These are phyloP conservation scores for Blastomussa wellsi DNA, from an alignment of 92 coral and sea anemone genomes.

Conservation along the genomic window DNA sequence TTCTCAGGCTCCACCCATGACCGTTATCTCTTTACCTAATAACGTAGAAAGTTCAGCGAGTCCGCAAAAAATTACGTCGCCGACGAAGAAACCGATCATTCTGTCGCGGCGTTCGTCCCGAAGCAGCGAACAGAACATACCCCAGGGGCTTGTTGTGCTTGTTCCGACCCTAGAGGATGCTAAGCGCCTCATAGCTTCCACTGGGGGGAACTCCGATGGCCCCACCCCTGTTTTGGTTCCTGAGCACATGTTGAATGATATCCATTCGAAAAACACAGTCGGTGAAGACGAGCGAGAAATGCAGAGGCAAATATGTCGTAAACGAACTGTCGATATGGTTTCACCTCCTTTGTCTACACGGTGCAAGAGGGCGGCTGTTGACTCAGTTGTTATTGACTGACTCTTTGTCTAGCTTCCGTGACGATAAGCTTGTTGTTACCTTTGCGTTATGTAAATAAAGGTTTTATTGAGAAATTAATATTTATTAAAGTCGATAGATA, in stretches of 20 bases:
- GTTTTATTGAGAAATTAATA: conserved; percentile 7
- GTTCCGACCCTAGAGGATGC: conserved; percentile 95
- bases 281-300: conserved; percentile 23
- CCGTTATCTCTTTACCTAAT: conserved; percentile 32
- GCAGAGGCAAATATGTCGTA: neutral
- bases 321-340: conserved; percentile 21
- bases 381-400: conserved; percentile 41
- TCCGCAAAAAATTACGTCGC: conserved; percentile 14
- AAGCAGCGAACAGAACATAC: conserved; percentile 64
- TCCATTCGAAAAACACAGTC: conserved; percentile 35
- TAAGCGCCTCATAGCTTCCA: conserved; percentile 74
- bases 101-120: conserved; percentile 68
- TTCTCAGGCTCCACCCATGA: conserved; percentile 38
- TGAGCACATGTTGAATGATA: conserved; percentile 62
- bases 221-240: conserved; percentile 87
- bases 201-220: conserved; percentile 66
- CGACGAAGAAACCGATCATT: conserved; percentile 79
- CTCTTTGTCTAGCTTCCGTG: neutral
- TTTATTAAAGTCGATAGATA: conserved; percentile 15
- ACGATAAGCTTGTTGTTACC: neutral
- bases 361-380: conserved; percentile 34
- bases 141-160: conserved; percentile 86
- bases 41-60: conserved; percentile 9
- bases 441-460: conserved; percentile 13
- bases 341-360: conserved; percentile 20